Conservation (phyloP, 2,888 invertebrate species). For the Cabera pusaria region DNA sequence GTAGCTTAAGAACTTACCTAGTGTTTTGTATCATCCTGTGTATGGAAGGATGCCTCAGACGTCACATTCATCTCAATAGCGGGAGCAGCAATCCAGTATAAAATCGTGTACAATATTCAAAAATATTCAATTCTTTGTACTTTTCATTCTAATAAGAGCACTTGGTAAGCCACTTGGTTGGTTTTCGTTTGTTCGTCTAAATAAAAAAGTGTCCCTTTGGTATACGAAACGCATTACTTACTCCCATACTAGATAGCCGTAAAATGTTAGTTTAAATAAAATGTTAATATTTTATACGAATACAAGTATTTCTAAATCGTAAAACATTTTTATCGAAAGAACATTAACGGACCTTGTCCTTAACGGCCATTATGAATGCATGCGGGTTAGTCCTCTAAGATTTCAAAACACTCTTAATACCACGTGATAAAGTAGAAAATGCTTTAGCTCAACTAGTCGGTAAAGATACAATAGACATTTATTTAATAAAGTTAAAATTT, state of each 20-base stretch:
- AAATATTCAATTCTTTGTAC: constrained; percentile 49
- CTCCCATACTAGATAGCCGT: constrained; percentile 41
- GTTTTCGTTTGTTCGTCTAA: constrained; percentile 59
- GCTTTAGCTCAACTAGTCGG: constrained; percentile 10
- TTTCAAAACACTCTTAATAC: constrained; percentile 21
- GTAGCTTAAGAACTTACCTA: constrained; percentile 58
- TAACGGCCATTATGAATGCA: constrained; percentile 37
- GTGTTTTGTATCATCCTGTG: constrained; percentile 68
- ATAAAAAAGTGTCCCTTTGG: constrained; percentile 52
- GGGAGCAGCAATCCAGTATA: constrained; percentile 37
- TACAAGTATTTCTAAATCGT: constrained; percentile 15
- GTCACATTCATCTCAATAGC: constrained; percentile 39
- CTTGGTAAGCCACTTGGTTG: constrained; percentile 50
- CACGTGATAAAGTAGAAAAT: constrained; percentile 27
- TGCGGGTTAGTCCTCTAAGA: constrained; percentile 40
- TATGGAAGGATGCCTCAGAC: constrained; percentile 54
- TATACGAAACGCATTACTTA: constrained; percentile 37
- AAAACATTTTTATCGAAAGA: constrained; percentile 34
- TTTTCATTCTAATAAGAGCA: constrained; percentile 55
- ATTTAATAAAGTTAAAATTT: constrained; percentile 28
- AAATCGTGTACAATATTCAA: constrained; percentile 38
- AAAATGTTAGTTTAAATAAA: constrained; percentile 26
- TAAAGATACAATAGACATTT: constrained; percentile 13
- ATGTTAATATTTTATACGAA: constrained; percentile 19
- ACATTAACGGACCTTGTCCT: constrained; percentile 44